Evolutionary conservation across 2,888 invertebrate genomes (phyloP).

Genomic region (Drosophila fungiperda): DNA sequence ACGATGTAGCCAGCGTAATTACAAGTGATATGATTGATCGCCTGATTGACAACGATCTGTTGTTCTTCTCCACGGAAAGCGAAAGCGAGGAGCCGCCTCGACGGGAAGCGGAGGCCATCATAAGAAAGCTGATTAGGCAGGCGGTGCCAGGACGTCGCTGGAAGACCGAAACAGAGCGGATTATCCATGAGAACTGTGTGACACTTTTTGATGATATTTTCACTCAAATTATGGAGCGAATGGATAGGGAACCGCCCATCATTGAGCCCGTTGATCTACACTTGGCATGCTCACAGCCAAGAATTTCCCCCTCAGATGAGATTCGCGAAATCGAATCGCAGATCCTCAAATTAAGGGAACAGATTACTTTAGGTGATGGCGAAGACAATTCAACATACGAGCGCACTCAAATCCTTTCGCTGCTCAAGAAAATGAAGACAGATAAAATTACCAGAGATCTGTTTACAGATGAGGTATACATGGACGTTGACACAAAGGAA

Average conservation of each 20-base stretch:
- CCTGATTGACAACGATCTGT: conserved; percentile 75
- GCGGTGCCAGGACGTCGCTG: conserved; percentile 79
- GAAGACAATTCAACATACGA: not conserved
- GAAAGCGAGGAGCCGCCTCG: conserved; percentile 49
- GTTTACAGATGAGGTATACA: conserved; percentile 6
- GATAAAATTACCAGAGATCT: conserved; percentile 47
- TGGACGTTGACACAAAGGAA: not conserved
- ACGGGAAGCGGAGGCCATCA: conserved; percentile 69
- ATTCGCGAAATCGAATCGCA: conserved; percentile 3
- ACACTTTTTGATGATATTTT: conserved; percentile 74
- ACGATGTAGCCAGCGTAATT: conserved; percentile 63
- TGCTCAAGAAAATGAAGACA: conserved; percentile 38
- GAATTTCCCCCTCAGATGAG: conserved; percentile 12
- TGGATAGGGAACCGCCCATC: not conserved
- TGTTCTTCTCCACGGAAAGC: conserved; percentile 68
- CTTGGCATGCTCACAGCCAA: not conserved
- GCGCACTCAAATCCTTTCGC: conserved; percentile 15
- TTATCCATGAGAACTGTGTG: conserved; percentile 63
- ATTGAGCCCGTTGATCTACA: conserved; percentile 21
- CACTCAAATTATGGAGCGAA: conserved; percentile 14
- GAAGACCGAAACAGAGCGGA: conserved; percentile 68
- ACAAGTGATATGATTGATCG: conserved; percentile 73
- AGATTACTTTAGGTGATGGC: not conserved
- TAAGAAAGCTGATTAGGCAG: conserved; percentile 77
- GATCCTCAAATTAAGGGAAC: not conserved